A percentile compares a stretch with the other conserved stretches of the same genome.
Evolutionary conservation across 2,888 invertebrate genomes (phyloP).

Genomic region (Clanis bilineata): DNA sequence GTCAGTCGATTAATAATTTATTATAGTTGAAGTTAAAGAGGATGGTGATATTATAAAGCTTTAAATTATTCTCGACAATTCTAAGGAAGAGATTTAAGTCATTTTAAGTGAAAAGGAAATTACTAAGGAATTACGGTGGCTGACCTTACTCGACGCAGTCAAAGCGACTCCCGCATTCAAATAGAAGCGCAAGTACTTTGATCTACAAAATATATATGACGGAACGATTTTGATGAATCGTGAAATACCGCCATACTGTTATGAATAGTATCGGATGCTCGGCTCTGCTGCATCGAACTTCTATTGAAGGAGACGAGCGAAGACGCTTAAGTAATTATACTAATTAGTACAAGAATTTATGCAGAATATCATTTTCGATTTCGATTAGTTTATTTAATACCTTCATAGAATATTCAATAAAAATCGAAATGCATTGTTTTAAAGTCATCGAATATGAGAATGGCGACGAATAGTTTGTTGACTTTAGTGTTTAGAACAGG

Average conservation of each 20-base stretch:
- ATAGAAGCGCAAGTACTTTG: constrained; percentile 63
- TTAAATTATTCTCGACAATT: constrained; percentile 10
- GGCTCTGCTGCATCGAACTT: constrained; percentile 18
- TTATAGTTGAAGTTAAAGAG: not conserved
- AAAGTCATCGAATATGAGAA: not conserved
- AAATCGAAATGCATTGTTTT: not conserved
- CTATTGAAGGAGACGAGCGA: constrained; percentile 17
- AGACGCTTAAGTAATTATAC: not conserved
- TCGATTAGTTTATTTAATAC: not conserved
- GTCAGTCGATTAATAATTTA: too few relatives aligned
- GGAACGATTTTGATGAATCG: constrained; percentile 40
- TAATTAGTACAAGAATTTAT: not conserved
- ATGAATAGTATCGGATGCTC: constrained; percentile 30
- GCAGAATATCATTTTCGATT: not conserved
- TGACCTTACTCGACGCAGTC: constrained; percentile 45
- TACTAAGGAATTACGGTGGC: constrained; percentile 54
- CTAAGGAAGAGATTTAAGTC: constrained; percentile 32
- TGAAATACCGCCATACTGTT: constrained; percentile 34
- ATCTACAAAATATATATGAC: constrained; percentile 52
- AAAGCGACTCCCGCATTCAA: constrained; percentile 52
- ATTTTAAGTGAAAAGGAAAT: constrained; percentile 53
- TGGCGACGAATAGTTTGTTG: not conserved
- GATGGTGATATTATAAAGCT: constrained; percentile 1
- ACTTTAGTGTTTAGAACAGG: not conserved
- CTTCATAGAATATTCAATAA: not conserved